These are phyloP conservation scores for Celastrina argiolus DNA, from an alignment of 2,888 invertebrate species.

Conservation along the genomic window DNA sequence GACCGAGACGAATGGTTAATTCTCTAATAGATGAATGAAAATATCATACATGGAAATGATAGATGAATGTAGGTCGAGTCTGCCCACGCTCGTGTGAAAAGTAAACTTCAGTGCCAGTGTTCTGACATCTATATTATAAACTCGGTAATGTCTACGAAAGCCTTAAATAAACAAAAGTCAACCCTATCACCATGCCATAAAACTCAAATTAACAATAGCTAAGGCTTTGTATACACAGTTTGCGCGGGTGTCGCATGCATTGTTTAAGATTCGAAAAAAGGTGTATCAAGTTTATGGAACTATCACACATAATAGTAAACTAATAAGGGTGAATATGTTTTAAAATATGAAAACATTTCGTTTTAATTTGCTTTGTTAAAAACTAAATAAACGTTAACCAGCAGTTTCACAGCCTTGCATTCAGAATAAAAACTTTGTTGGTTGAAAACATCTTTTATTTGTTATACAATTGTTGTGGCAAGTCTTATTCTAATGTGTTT, in stretches of 20 bases:
- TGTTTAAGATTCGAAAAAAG: slow-evolving; percentile 38
- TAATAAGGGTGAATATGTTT: not conserved
- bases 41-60: slow-evolving; percentile 10
- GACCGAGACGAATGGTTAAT: slow-evolving; percentile 4
- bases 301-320: not conserved
- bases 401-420: slow-evolving; percentile 4
- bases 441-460: not conserved
- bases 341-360: not conserved
- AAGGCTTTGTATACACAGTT: slow-evolving; percentile 36
- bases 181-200: slow-evolving; percentile 40
- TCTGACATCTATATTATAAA: slow-evolving; percentile 60
- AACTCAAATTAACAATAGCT: slow-evolving; percentile 36
- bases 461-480: not conserved
- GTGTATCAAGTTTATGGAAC: not conserved
- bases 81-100: slow-evolving; percentile 54
- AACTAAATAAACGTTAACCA: slow-evolving; percentile 1
- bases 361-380: slow-evolving; percentile 12
- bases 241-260: slow-evolving; percentile 61
- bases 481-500: not conserved
- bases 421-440: slow-evolving; percentile 19
- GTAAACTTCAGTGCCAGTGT: slow-evolving; percentile 50
- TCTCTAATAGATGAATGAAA: slow-evolving; percentile 15
- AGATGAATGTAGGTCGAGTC: slow-evolving; percentile 44
- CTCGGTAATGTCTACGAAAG: slow-evolving; percentile 28
- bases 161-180: slow-evolving; percentile 35